Evolutionary conservation across 1,140 invertebrate genomes (phyloP), one percentile per base, ranked within the genome.

Genomic region (Drosophila grimshawi): DNA sequence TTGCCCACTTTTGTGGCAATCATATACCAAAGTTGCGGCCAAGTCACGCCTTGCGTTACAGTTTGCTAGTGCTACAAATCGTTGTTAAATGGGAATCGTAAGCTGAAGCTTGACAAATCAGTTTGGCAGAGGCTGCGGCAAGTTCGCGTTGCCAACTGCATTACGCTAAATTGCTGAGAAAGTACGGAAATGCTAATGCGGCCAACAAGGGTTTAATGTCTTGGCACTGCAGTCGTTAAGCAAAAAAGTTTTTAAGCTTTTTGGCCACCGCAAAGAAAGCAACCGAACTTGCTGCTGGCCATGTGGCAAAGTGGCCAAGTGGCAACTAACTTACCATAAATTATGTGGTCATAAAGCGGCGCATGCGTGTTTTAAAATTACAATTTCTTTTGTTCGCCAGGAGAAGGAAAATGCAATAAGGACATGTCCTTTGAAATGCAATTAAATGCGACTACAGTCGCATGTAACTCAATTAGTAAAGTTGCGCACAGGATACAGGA

Each of bases 161-260:
- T 81, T 76, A 86, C 45, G 64, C 43, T 39, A 59, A 59, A 59
- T 66, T 43, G 63, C 30, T 10, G 66, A 41, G n/a, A 68, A 53
- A 52, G 7, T 60, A 32, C 52, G 64, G 72, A 88, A 82, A 80
- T 80, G 77, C 76, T 88, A 86, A 86, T 86, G 82, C 79, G 83
- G 79, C 76, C 82, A 86, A 86, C 79, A 77, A 88, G 83, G 80
- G 83, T 86, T 86, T 82, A 86, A 86, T 86, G 83, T 76, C 79
- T 81, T 88, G 56, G 72, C 78, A 69, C 79, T 86, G 80, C 76
- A 86, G 83, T 88, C 83, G 88, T 86, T 86, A 86, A 73, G 61
- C 53, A 74, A 68, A 69, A 82, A 80, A 80, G 69, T 70, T 71
- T 64, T 74, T 78, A 86, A 78, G 62, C 76, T 76, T 76, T 79